Evolutionary conservation across 35 echinoderm and acorn worm genomes (phyloP).

Genomic region (Stichopus chloronotus): DNA sequence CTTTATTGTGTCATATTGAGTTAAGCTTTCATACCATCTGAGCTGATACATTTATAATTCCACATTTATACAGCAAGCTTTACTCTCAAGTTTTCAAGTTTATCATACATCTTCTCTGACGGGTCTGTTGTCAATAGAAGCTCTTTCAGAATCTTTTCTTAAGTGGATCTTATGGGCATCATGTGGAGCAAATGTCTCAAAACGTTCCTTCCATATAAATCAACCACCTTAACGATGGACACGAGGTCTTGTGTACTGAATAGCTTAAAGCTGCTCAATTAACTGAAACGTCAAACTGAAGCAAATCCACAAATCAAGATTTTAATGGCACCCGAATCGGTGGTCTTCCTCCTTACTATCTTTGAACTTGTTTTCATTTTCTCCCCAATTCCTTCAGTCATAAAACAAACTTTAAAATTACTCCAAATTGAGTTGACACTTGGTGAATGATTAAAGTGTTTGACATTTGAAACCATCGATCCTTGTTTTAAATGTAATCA

Average conservation of each 20-base stretch:
- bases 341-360: background rate
- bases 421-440: background rate
- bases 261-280: background rate
- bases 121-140: background rate
- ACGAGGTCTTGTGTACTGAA: background rate
- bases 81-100: too few relatives aligned
- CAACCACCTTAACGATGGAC: background rate
- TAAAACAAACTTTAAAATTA: background rate
- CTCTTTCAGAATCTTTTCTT: background rate
- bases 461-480: background rate
- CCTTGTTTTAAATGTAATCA: background rate
- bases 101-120: too few relatives aligned
- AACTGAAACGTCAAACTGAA: background rate
- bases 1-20: too few relatives aligned
- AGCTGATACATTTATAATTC: too few relatives aligned
- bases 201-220: background rate
- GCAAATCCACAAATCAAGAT: background rate
- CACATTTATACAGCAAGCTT: too few relatives aligned
- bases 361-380: background rate
- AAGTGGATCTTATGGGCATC: background rate
- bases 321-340: background rate
- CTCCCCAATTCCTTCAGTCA: background rate
- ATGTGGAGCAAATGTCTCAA: background rate
- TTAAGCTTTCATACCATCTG: too few relatives aligned
- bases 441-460: background rate